phyloP scores from a whole-genome alignment of 2,113 vertebrate species.

The Tinamus guttatus region DNA sequence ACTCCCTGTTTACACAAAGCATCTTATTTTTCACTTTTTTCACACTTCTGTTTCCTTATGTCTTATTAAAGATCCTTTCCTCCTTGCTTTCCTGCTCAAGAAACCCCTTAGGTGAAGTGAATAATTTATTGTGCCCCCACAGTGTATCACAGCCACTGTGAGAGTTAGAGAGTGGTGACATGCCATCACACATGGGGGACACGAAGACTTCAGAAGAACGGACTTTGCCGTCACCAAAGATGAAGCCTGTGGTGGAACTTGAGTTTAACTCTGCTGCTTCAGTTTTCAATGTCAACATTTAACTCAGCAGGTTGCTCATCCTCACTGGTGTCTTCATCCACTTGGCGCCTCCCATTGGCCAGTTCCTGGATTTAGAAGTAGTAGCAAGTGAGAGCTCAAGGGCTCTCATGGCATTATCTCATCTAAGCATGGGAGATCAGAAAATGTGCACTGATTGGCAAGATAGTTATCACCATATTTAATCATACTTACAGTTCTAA shows the following conservation, averaged over 20 bases:
- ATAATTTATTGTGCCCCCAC: neutral
- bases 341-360: neutral
- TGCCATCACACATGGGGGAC: neutral
- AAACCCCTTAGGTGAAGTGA: slow-evolving; percentile 8
- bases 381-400: neutral
- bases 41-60: slow-evolving; percentile 11
- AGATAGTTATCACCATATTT: neutral
- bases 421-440: neutral
- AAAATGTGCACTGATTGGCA: neutral
- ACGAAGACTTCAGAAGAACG: neutral
- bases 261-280: neutral
- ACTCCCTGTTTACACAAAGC: slow-evolving; percentile 12
- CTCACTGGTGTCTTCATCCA: neutral
- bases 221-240: neutral
- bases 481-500: neutral
- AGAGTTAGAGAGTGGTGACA: neutral
- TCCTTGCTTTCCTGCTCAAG: neutral
- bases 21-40: slow-evolving; percentile 19
- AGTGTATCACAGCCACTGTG: neutral
- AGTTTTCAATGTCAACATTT: neutral
- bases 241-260: neutral
- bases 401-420: neutral
- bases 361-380: neutral
- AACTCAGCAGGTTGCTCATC: neutral
- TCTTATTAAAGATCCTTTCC: slow-evolving; percentile 37